phyloP scores from a whole-genome alignment of 2,888 invertebrate genomes.

The Osmoderma eremita region DNA sequence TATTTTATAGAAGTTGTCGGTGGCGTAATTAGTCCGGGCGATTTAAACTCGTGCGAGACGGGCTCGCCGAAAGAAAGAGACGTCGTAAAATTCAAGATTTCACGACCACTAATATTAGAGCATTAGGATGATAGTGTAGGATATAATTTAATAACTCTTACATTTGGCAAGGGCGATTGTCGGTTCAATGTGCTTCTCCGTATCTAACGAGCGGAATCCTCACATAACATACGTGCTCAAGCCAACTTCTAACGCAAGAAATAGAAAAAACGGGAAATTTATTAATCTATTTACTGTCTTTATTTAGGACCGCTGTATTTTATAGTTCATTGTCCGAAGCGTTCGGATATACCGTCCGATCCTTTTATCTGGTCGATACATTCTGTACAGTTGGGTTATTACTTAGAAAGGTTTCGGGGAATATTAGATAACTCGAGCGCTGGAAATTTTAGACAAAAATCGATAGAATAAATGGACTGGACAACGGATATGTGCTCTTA shows the following conservation, averaged over 20 bases:
- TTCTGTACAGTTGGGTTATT: no score
- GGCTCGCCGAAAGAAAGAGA: not conserved
- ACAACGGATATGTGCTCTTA: no score
- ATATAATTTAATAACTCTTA: not conserved
- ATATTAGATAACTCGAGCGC: no score
- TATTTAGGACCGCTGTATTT: conserved; percentile 4
- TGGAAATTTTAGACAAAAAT: no score
- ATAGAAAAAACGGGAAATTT: not conserved
- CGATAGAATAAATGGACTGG: no score
- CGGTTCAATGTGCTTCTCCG: not conserved
- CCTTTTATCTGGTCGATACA: no score
- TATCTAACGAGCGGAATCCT: not conserved
- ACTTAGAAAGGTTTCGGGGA: no score
- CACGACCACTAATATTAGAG: not conserved
- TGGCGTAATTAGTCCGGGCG: no score
- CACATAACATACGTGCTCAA: not conserved
- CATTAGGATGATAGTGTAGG: not conserved
- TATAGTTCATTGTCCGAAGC: not conserved
- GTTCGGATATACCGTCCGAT: no score
- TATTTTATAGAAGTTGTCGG: no score
- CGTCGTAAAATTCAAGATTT: not conserved
- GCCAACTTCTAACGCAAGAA: not conserved
- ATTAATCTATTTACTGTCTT: not conserved
- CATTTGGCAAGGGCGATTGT: conserved; percentile 1
- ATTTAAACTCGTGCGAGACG: no score